Base-by-base conservation (phyloP, 2,797 vertebrate genomes). In the Clarias pachynema region DNA sequence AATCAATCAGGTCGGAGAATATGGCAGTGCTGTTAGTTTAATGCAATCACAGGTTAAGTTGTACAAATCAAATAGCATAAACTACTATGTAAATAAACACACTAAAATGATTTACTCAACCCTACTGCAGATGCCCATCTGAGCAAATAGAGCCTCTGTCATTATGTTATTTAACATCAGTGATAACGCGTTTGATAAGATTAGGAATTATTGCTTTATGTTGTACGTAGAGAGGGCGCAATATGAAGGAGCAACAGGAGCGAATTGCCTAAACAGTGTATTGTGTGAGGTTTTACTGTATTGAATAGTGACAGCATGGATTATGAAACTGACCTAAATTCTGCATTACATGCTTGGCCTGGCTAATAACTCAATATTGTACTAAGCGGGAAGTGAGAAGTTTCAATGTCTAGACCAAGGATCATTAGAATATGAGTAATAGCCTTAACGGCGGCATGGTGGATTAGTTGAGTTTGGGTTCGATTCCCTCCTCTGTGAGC, bases 351-450 rank as follows among this genome's bases (percentile, higher is more conserved):
- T 8, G 59, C 59, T 74, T 57, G 24, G 66, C n/a, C 53, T 12
- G n/a, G 65, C 66, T 78, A 74, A 74, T 37, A 62, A 60, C 56
- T 24, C 5, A 34, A 57, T 31, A 31, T 4, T 44, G 70, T 29
- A 15, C 79, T 29, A 75, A 57, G 68, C 12, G 57, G 53, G 22
- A 31, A 78, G 22, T 34, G 29, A 81, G 84, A 74, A 56, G 6
- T 56, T 56, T 53, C 7, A 4, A 74, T 20, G 44, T 59, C 53
- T 77, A 77, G 29, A 77, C 62, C 65, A 7, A 37, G 66, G 59
- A 74, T 81, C 44, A 86, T 82, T 66, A 34, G 16, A 53, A 53
- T 26, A 72, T 44, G 74, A 73, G 62, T 65, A 73, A 49, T 81
- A 37, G 26, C 26, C 5, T 37, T 24, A 37, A 81, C 10, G 56